A percentile compares a stretch with the other conserved stretches of the same genome.
phyloP scores from a whole-genome alignment of 2,888 invertebrate species.

The Helicoverpa assulta region DNA sequence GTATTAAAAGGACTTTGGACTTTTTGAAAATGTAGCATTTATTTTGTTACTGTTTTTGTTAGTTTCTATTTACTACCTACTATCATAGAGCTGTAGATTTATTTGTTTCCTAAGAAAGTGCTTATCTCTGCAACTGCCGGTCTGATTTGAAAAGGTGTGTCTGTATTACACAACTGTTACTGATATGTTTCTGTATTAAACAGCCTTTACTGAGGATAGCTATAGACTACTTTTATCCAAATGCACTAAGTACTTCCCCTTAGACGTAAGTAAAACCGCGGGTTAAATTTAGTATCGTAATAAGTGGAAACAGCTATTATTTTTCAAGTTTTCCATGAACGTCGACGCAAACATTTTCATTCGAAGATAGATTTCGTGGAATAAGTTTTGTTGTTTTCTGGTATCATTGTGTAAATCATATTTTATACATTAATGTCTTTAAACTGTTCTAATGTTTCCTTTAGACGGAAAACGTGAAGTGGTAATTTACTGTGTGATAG shows the following conservation, averaged over 20 bases:
- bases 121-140: no score
- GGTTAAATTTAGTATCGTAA: constrained; percentile 26
- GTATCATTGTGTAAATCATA: constrained; percentile 9
- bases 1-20: constrained; percentile 24
- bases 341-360: constrained; percentile 46
- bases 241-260: no score
- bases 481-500: no score
- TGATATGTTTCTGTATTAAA: no score
- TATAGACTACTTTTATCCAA: no score
- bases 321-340: constrained; percentile 56
- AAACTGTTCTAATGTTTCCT: constrained; percentile 12
- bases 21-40: constrained; percentile 10
- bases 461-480: no score
- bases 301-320: constrained; percentile 47
- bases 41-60: constrained; percentile 35
- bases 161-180: no score
- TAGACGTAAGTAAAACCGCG: no score
- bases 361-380: constrained; percentile 30
- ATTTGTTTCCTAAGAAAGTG: no score
- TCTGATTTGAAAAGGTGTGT: no score
- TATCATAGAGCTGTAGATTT: no score
- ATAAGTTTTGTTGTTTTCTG: constrained; percentile 10
- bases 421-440: constrained; percentile 10
- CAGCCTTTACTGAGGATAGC: no score
- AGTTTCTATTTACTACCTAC: constrained; percentile 2